Conservation (phyloP, 2,888 invertebrate genomes). For the Acronicta leporina region DNA sequence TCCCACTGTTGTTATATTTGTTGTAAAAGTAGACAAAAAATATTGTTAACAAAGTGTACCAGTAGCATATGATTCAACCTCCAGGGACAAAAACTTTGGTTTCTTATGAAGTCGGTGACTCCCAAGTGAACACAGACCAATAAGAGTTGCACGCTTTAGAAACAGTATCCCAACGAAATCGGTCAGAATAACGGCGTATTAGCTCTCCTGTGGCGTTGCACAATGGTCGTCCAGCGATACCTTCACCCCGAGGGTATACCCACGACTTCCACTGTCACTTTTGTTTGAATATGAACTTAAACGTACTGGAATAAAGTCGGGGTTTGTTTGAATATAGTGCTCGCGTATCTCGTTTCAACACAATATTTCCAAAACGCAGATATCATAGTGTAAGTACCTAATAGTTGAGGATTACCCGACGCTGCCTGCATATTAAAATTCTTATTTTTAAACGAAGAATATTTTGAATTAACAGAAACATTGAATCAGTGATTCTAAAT, state of each 20-base stretch:
- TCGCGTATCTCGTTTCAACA: conserved; percentile 80
- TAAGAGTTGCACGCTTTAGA: conserved; percentile 42
- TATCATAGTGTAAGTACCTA: conserved; percentile 72
- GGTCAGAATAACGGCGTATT: conserved; percentile 56
- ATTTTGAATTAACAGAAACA: background rate
- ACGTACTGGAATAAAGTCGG: conserved; percentile 23
- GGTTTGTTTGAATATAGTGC: conserved; percentile 34
- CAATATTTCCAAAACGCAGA: conserved; percentile 74
- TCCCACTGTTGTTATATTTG: conserved; percentile 1
- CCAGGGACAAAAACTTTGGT: conserved; percentile 32
- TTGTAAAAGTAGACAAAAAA: conserved; percentile 4
- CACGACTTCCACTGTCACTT: conserved; percentile 60
- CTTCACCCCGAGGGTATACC: conserved; percentile 63
- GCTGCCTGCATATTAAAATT: conserved; percentile 32
- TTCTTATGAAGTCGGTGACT: conserved; percentile 26
- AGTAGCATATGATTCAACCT: conserved; percentile 18
- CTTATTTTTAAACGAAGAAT: background rate
- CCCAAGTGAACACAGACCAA: conserved; percentile 30
- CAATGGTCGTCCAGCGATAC: conserved; percentile 57
- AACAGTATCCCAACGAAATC: conserved; percentile 55
- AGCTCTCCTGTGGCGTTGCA: conserved; percentile 59
- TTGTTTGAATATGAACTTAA: conserved; percentile 50
- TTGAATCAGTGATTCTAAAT: no score
- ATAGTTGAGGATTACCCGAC: conserved; percentile 43
- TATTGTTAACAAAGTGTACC: conserved; percentile 3